Evolutionary conservation across 2,888 invertebrate genomes (phyloP), one percentile per base, ranked within the genome.

Genomic region (Ochlodes sylvanus): DNA sequence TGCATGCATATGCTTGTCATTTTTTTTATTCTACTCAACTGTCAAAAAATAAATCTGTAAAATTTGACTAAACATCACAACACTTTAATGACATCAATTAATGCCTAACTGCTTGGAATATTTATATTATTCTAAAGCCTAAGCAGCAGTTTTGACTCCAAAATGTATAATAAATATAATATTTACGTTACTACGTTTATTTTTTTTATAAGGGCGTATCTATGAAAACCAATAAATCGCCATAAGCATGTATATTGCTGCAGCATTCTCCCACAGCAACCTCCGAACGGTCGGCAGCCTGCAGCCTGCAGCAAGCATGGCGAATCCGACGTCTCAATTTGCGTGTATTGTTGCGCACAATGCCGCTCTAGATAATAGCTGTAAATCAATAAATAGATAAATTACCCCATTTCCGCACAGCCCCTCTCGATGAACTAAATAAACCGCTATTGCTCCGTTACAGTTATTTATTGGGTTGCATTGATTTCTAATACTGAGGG

Each of bases 311-410:
- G 83, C 80, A 83, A 84, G 88, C 88, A 86, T 89, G 78, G 78
- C 87, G 82, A 89, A 89, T 86, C 83, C 77, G 84, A 90, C 85
- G 81, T 88, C 88, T 90, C 91, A 91, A 91, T 92, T 91, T 91
- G 83, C 78, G 71, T 71, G 79, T 77, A 92, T 91, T 92, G 91
- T 92, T 61, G 32, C 61, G 34, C 61, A 38, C 57, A 41, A 32
- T 47, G 47, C 60, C 52, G 54, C 42, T 54, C 55, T 62, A 38
- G 50, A 19, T 19, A 19, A 50, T 50, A 19, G 54, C 56, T 50
- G 68, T 68, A 63, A 68, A 68, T 63, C 62, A 68, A 68, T 72
- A 72, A 75, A 74, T 74, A 76, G 74, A 81, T 81, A 82, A 83
- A 82, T 81, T 80, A 82, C 74, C 74, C 71, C 72, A 73, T 72